Conservation (phyloP, 92 coral and sea anemone genomes). For the Phenganax subtilis region DNA sequence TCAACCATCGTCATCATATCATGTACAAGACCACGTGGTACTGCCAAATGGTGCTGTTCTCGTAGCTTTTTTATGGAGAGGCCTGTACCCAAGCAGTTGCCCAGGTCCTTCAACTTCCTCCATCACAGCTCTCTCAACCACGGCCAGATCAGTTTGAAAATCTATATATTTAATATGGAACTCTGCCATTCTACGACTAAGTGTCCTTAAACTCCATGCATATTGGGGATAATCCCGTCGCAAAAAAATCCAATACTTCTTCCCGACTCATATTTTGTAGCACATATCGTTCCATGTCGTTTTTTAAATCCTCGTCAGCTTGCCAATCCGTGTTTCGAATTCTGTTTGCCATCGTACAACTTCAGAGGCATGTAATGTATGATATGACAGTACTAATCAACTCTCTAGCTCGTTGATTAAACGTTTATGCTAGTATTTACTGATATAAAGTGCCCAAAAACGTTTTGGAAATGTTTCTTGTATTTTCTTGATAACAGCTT, state of each 20-base stretch:
- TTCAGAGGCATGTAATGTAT: too few relatives aligned
- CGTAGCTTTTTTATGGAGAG: slow-evolving; percentile 56
- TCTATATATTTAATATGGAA: slow-evolving; percentile 48
- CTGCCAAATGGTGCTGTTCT: slow-evolving; percentile 52
- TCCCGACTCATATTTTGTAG: slow-evolving; percentile 44
- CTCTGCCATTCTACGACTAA: slow-evolving; percentile 53
- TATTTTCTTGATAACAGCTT: too few relatives aligned
- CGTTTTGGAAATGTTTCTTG: too few relatives aligned
- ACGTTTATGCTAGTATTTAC: too few relatives aligned
- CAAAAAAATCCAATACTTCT: slow-evolving; percentile 51
- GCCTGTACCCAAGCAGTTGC: slow-evolving; percentile 57
- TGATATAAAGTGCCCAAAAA: too few relatives aligned
- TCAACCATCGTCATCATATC: slow-evolving; percentile 51
- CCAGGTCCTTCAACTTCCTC: slow-evolving; percentile 57
- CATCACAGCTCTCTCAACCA: slow-evolving; percentile 49
- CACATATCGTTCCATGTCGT: slow-evolving; percentile 54
- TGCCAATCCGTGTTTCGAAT: slow-evolving; percentile 58
- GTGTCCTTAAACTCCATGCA: slow-evolving; percentile 58
- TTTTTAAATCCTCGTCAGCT: slow-evolving; percentile 45
- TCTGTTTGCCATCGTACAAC: background rate
- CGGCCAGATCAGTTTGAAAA: slow-evolving; percentile 45
- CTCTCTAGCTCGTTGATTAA: too few relatives aligned
- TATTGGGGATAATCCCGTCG: slow-evolving; percentile 57
- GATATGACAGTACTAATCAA: too few relatives aligned
- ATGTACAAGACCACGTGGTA: slow-evolving; percentile 50